phyloP scores from a whole-genome alignment of 2,888 invertebrate genomes.

The Andrena hattorfiana region DNA sequence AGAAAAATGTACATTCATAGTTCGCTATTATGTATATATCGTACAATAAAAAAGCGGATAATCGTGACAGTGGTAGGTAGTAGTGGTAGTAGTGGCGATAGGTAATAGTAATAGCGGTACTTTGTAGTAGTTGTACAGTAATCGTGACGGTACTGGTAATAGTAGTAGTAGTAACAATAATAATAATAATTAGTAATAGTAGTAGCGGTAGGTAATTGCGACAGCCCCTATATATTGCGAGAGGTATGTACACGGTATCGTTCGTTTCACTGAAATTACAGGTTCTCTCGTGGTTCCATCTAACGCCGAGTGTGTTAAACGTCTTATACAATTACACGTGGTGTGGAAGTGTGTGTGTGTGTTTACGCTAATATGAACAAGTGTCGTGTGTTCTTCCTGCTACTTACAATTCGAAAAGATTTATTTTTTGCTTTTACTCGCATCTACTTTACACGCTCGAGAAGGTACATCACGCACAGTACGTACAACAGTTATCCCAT shows the following conservation, averaged over 20 bases:
- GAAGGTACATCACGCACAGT: conserved; percentile 72
- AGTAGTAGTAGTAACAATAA: conserved; percentile 47
- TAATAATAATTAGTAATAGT: conserved; percentile 29
- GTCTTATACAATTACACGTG: conserved; percentile 35
- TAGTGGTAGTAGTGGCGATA: conserved; percentile 51
- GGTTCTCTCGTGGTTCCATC: conserved; percentile 21
- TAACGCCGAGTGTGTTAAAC: conserved; percentile 14
- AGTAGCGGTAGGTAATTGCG: conserved; percentile 61
- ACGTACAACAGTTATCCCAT: conserved; percentile 61
- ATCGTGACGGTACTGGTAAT: conserved; percentile 45
- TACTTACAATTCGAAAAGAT: conserved; percentile 66
- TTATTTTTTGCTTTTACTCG: conserved; percentile 12
- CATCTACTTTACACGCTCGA: conserved; percentile 62
- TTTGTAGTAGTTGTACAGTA: conserved; percentile 53
- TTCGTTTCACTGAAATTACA: conserved; percentile 44
- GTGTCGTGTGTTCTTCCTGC: conserved; percentile 52
- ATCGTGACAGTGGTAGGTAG: conserved; percentile 54
- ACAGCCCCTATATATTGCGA: conserved; percentile 58
- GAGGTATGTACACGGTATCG: conserved; percentile 56
- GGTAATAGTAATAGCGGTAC: conserved; percentile 30
- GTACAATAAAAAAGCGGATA: conserved; percentile 78
- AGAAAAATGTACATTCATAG: conserved; percentile 81
- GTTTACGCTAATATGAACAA: conserved; percentile 60
- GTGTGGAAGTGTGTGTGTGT: conserved; percentile 40
- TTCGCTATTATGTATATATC: conserved; percentile 76